Conservation (phyloP, 2,797 vertebrate species). For the Peromyscus nudipes region DNA sequence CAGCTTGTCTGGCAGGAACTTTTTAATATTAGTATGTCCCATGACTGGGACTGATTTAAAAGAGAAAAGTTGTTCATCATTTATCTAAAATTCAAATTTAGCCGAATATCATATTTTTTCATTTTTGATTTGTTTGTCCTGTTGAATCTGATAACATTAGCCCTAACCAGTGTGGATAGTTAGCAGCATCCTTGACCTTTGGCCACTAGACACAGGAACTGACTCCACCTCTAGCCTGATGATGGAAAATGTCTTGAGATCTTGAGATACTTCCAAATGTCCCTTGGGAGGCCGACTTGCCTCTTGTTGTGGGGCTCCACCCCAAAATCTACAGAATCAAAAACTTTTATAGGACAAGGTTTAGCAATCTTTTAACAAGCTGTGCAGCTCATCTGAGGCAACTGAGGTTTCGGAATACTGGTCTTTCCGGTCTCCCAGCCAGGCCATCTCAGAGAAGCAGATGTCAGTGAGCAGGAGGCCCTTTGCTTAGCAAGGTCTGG, state of each 20-base stretch:
- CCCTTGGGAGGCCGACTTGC: background rate
- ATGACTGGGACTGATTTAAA: background rate
- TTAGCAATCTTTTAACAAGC: conserved; percentile 7
- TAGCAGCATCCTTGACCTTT: background rate
- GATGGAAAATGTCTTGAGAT: background rate
- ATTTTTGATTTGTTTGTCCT: background rate
- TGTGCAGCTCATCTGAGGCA: background rate
- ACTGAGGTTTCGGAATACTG: background rate
- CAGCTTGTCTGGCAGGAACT: background rate
- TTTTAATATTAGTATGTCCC: background rate
- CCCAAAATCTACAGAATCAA: background rate
- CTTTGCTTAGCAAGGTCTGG: background rate
- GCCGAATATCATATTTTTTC: background rate
- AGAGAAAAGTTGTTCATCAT: background rate
- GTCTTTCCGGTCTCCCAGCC: background rate
- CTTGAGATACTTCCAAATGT: background rate
- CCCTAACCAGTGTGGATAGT: background rate
- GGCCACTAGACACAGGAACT: background rate
- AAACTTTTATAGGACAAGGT: background rate
- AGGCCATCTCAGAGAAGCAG: background rate
- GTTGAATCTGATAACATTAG: background rate
- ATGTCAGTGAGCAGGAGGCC: background rate
- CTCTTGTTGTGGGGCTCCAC: background rate
- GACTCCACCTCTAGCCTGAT: background rate
- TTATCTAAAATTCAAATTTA: background rate